phyloP scores from a whole-genome alignment of 2,797 vertebrate genomes.

The Chaetodon trifasciatus region DNA sequence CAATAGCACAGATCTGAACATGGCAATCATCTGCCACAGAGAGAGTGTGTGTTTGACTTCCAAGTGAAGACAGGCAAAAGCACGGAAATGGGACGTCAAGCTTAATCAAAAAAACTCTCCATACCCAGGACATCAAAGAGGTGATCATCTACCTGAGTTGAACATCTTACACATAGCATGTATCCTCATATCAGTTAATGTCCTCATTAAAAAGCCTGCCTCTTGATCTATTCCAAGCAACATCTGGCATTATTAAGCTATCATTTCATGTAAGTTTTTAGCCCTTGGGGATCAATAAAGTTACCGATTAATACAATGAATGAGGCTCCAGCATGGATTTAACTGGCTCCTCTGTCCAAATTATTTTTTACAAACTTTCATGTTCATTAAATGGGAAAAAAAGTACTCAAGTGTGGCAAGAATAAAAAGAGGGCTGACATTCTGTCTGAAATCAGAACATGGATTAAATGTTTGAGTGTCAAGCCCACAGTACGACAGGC shows the following conservation, averaged over 20 bases:
- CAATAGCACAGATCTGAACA: conserved; percentile 12
- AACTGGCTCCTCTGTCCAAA: conserved; percentile 6
- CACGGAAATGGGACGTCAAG: conserved; percentile 14
- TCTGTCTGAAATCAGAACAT: background rate
- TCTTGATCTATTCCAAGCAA: conserved; percentile 39
- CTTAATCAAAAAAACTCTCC: background rate
- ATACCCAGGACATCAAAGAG: conserved; percentile 21
- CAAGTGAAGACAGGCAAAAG: conserved; percentile 20
- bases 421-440: background rate
- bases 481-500: conserved; percentile 10
- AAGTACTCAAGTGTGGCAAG: background rate
- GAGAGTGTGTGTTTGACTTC: conserved; percentile 23
- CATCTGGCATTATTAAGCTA: conserved; percentile 27
- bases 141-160: conserved; percentile 7
- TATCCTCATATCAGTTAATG: conserved; percentile 19
- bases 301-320: conserved; percentile 12
- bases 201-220: conserved; percentile 36
- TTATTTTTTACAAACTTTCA: background rate
- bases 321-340: background rate
- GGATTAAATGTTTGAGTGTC: background rate
- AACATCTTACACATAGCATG: background rate
- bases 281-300: conserved; percentile 20
- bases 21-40: conserved; percentile 27
- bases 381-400: background rate
- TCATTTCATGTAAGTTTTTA: conserved; percentile 3